phyloP scores from a whole-genome alignment of 2,888 invertebrate genomes.

The Melanchra persicariae region DNA sequence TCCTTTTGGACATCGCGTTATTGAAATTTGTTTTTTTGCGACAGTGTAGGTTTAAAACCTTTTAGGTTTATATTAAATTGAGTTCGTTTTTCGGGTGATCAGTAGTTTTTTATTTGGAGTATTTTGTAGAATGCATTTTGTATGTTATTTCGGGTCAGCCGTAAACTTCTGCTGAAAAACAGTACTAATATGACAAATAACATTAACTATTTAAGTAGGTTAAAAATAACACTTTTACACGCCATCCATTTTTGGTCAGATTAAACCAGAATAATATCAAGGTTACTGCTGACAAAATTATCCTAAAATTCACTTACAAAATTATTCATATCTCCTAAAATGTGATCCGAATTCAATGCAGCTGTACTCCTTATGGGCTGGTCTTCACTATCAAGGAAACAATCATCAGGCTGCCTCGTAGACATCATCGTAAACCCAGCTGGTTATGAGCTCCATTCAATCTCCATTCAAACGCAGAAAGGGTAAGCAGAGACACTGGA shows the following conservation, averaged over 20 bases:
- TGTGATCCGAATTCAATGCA: neutral
- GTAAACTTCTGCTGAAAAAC: neutral
- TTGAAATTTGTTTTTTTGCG: constrained; percentile 55
- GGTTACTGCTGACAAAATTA: neutral
- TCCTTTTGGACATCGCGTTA: constrained; percentile 45
- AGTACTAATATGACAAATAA: too few species aligned
- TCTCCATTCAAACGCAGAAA: constrained; percentile 55
- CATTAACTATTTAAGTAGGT: too few species aligned
- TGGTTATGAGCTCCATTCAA: constrained; percentile 51
- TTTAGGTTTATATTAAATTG: constrained; percentile 29
- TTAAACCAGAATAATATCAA: too few species aligned
- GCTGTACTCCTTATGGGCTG: neutral
- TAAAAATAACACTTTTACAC: too few species aligned
- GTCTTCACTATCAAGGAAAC: constrained; percentile 23
- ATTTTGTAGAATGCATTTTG: neutral
- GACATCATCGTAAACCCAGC: constrained; percentile 56
- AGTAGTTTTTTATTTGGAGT: neutral
- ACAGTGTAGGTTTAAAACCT: constrained; percentile 14
- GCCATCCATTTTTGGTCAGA: too few species aligned
- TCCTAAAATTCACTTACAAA: neutral
- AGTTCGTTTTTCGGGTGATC: neutral
- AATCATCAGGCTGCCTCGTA: constrained; percentile 39
- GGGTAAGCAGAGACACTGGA: constrained; percentile 27
- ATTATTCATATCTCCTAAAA: neutral
- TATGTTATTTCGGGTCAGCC: neutral